Evolutionary conservation across 2,888 invertebrate genomes (phyloP), one percentile per base, ranked within the genome.

Genomic region (Hemicrepidius hirtus): DNA sequence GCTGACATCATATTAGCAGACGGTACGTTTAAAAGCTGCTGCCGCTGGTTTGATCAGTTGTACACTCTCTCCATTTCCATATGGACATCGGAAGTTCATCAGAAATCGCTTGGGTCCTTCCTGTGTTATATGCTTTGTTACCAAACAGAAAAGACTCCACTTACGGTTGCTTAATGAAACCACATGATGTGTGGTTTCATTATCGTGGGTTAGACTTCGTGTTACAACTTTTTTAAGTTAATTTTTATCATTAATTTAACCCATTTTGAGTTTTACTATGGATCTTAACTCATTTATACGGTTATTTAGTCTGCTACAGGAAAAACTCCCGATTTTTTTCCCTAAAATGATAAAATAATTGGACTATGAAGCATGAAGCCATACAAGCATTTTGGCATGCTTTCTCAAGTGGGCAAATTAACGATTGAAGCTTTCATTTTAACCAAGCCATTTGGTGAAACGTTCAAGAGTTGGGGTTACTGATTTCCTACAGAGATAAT

Each of bases 301-400:
- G n/a, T n/a, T n/a, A n/a, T n/a, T n/a, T n/a, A n/a, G n/a, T n/a
- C n/a, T n/a, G n/a, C n/a, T n/a, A n/a, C n/a, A n/a, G n/a, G 41
- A 41, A 41, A 41, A 13, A 41, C 7, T 41, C 7, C 24, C 24
- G 24, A n/a, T 13, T 7, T 41, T 41, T 41, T 41, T 7, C 16
- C 41, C 41, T 41, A 3, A 41, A 41, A 13, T 41, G 41, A 41
- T 41, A n/a, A 41, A 41, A 41, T 41, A 41, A 41, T 41, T 41
- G 13, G 6, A 41, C 41, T 41, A 13, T 1, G 41, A 41, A 41
- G 7, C 13, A n/a, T 3, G 41, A n/a, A 13, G 41, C 41, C n/a
- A 1, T 13, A 41, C 41, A 13, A 41, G 41, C 41, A 13, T 41
- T 41, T 41, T 16, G 41, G 41, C 41, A 5, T 13, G 41, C 13